phyloP scores from a whole-genome alignment of 2,113 vertebrate species.

The Gallinago paraguaiae region DNA sequence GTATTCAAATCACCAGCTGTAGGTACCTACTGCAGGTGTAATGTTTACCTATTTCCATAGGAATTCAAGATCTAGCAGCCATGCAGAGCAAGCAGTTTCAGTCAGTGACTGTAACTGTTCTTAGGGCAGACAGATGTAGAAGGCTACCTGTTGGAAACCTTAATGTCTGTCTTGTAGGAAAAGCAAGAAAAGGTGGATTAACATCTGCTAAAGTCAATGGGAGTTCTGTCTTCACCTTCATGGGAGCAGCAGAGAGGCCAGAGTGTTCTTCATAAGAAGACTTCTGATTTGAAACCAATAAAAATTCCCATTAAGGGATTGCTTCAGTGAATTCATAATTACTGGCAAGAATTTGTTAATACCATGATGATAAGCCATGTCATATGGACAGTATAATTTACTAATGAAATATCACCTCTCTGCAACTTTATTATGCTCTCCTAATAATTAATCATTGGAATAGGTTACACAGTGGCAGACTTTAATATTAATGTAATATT shows the following conservation, averaged over 20 bases:
- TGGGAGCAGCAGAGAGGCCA: neutral
- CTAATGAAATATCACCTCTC: conserved; percentile 1
- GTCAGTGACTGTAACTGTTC: neutral
- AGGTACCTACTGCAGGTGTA: neutral
- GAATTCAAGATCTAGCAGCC: neutral
- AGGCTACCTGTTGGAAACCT: neutral
- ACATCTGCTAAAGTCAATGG: neutral
- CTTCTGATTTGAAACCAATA: neutral
- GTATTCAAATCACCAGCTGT: neutral
- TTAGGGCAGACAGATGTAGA: neutral
- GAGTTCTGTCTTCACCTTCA: neutral
- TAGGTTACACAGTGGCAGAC: neutral
- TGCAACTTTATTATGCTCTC: conserved; percentile 22
- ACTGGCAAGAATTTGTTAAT: neutral
- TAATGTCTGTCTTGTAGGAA: neutral
- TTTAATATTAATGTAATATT: neutral
- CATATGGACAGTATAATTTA: neutral
- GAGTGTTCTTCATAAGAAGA: neutral
- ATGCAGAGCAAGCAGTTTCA: neutral
- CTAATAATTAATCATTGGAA: conserved; percentile 22
- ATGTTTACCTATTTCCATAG: neutral
- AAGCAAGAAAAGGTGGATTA: neutral
- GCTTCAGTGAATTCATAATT: neutral
- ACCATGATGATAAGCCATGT: neutral
- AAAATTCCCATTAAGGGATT: neutral